Percentiles rank a stretch among this genome's conserved stretches.
phyloP scores from a whole-genome alignment of 2,113 vertebrate genomes.

The Penelope pileata region DNA sequence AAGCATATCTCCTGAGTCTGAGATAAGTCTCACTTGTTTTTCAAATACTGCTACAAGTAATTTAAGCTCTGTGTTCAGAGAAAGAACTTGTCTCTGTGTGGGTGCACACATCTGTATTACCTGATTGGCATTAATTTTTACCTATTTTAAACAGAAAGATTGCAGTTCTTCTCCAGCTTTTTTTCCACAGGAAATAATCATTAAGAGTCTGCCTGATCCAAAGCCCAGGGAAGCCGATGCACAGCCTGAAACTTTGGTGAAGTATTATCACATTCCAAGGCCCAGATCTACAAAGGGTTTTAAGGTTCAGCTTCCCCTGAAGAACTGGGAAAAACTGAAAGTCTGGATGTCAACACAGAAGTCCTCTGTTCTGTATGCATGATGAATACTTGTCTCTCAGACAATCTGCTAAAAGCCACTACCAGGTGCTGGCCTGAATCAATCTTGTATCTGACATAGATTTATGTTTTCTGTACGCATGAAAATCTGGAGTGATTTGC shows the following conservation, averaged over 20 bases:
- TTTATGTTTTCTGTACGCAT: neutral
- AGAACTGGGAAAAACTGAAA: neutral
- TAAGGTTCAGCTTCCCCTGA: neutral
- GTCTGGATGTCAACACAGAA: neutral
- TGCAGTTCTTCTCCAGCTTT: neutral
- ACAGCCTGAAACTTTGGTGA: neutral
- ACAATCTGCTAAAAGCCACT: neutral
- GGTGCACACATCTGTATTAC: neutral
- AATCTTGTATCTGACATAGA: neutral
- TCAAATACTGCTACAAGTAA: slow-evolving; percentile 45
- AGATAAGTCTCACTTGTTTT: slow-evolving; percentile 73
- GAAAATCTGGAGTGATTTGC: neutral
- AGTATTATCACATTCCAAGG: neutral
- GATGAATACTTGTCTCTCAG: neutral
- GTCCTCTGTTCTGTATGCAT: neutral
- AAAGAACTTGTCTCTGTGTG: neutral
- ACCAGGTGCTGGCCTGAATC: neutral
- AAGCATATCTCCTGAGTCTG: slow-evolving; percentile 66
- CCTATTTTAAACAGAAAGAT: slow-evolving; percentile 18
- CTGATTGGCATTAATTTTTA: neutral
- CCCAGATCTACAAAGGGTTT: neutral
- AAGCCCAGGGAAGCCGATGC: neutral
- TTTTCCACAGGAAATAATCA: neutral
- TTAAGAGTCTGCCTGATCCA: neutral
- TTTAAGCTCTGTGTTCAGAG: slow-evolving; percentile 21